A percentile compares a stretch with the other conserved stretches of the same genome.
Conservation (phyloP, 2,113 vertebrate species). For the Probosciger aterrimus region DNA sequence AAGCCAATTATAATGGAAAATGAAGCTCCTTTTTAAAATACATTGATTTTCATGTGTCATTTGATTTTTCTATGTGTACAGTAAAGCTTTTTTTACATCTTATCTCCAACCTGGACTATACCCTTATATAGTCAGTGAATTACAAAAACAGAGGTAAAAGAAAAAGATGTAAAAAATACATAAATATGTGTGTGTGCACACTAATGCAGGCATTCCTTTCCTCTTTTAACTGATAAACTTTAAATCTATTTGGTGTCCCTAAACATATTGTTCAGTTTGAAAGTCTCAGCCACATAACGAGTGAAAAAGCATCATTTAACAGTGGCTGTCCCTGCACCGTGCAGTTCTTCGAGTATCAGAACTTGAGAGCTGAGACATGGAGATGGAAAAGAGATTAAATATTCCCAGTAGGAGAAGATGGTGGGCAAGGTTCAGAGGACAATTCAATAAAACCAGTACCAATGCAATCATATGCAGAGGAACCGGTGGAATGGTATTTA, state of each 20-base stretch:
- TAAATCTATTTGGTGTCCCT: not conserved
- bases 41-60: not conserved
- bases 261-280: not conserved
- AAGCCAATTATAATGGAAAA: not conserved
- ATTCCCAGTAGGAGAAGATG: not conserved
- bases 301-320: not conserved
- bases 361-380: not conserved
- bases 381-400: not conserved
- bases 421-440: not conserved
- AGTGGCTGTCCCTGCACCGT: accelerated
- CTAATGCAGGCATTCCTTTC: not conserved
- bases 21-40: not conserved
- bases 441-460: not conserved
- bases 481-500: not conserved
- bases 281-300: not conserved
- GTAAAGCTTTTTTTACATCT: not conserved
- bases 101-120: not conserved
- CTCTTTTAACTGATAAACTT: not conserved
- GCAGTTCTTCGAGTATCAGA: not conserved
- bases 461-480: not conserved
- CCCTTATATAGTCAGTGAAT: not conserved
- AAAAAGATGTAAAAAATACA: not conserved
- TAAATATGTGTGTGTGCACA: not conserved
- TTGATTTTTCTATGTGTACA: not conserved
- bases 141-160: not conserved